Conservation (phyloP, 1,140 invertebrate genomes). For the Drosophila bocqueti region DNA sequence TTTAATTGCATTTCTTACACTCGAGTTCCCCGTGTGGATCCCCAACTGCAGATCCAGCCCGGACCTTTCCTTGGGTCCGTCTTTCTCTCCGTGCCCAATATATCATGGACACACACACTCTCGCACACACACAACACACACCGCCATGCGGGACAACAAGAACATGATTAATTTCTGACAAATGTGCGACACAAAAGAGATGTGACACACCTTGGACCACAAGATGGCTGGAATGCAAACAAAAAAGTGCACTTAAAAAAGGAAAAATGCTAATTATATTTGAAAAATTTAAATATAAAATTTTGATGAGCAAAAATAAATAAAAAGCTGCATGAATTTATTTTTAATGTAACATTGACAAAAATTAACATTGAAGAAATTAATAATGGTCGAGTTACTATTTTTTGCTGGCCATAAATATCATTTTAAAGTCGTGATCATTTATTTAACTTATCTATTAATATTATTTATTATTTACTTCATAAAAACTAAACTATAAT, state of each 20-base stretch:
- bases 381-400: neutral
- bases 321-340: neutral
- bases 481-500: neutral
- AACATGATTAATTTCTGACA: slow-evolving; percentile 84
- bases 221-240: slow-evolving; percentile 68
- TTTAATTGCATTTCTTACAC: slow-evolving; percentile 80
- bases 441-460: neutral
- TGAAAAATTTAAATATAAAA: no score
- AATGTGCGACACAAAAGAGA: slow-evolving; percentile 82
- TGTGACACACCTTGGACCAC: slow-evolving; percentile 79
- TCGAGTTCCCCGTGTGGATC: slow-evolving; percentile 44
- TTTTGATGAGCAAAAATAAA: neutral
- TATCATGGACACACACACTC: slow-evolving; percentile 41
- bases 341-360: neutral
- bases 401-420: no score
- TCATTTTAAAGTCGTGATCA: neutral
- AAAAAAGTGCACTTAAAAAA: slow-evolving; percentile 19
- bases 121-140: slow-evolving; percentile 31
- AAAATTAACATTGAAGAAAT: no score
- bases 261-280: neutral
- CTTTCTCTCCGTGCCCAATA: slow-evolving; percentile 18
- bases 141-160: slow-evolving; percentile 62
- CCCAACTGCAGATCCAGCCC: slow-evolving; percentile 37
- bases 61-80: slow-evolving; percentile 62
- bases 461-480: neutral